A percentile compares a stretch with the other conserved stretches of the same genome.
phyloP scores from a whole-genome alignment of 2,888 invertebrate species.

The Drosophila merina region DNA sequence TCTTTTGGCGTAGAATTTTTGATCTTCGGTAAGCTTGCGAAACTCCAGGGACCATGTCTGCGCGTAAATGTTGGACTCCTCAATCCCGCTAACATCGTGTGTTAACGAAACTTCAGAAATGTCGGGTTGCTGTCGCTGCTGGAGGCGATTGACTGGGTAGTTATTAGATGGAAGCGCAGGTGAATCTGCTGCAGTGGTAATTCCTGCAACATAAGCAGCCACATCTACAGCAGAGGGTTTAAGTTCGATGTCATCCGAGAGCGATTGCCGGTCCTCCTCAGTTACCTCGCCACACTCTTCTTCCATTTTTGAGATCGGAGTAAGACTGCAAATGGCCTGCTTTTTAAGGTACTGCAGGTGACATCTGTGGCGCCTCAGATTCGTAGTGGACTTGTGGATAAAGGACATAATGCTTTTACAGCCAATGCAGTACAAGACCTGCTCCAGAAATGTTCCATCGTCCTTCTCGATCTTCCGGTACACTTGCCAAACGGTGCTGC shows the following conservation, averaged over 20 bases:
- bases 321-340: constrained; percentile 6
- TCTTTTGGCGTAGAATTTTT: constrained; percentile 66
- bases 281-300: constrained; percentile 34
- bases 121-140: constrained; percentile 1
- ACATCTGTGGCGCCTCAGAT: constrained; percentile 60
- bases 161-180: neutral
- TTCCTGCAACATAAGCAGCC: constrained; percentile 8
- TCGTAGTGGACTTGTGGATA: constrained; percentile 65
- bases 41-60: constrained; percentile 68
- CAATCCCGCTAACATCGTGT: constrained; percentile 48
- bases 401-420: constrained; percentile 65
- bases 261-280: constrained; percentile 33
- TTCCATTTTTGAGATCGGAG: constrained; percentile 11
- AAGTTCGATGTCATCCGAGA: constrained; percentile 50
- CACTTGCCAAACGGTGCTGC: constrained; percentile 67
- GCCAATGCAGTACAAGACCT: constrained; percentile 61
- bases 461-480: constrained; percentile 63
- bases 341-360: constrained; percentile 64
- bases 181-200: neutral
- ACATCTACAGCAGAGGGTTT: constrained; percentile 53
- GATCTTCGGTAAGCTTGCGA: constrained; percentile 66
- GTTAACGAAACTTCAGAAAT: constrained; percentile 24
- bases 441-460: constrained; percentile 60
- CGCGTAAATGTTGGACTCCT: constrained; percentile 62
- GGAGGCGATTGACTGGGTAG: neutral